Percentiles rank a stretch among this genome's conserved stretches.
Conservation (phyloP, 2,797 vertebrate genomes). For the Macroramphosus scolopax region DNA sequence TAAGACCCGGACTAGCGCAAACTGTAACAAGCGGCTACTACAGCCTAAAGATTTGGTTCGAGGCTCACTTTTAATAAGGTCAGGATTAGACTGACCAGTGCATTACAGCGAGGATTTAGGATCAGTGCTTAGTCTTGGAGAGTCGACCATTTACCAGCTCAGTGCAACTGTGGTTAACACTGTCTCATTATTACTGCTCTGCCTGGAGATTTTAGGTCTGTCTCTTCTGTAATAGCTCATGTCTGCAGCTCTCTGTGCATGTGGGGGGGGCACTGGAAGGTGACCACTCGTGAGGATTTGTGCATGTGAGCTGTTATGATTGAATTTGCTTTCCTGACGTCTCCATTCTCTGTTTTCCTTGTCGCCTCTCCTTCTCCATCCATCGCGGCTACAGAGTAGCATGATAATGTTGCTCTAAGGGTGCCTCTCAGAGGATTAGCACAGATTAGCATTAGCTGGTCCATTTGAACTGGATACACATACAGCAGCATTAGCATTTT, state of each 20-base stretch:
- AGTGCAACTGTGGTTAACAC: slow-evolving; percentile 52
- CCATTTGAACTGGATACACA: slow-evolving; percentile 68
- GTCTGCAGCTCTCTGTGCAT: slow-evolving; percentile 14
- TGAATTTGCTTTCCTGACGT: slow-evolving; percentile 40
- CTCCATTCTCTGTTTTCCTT: slow-evolving; percentile 34
- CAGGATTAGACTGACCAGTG: slow-evolving; percentile 52
- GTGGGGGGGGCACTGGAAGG: slow-evolving; percentile 11
- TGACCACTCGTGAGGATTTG: slow-evolving; percentile 42
- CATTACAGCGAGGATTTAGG: slow-evolving; percentile 53
- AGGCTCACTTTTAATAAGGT: slow-evolving; percentile 63
- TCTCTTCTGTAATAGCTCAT: slow-evolving; percentile 35
- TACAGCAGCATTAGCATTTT: slow-evolving; percentile 51
- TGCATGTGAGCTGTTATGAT: slow-evolving; percentile 32
- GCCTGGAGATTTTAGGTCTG: slow-evolving; percentile 33
- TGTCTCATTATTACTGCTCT: slow-evolving; percentile 40
- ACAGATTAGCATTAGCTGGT: slow-evolving; percentile 73
- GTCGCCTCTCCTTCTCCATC: slow-evolving; percentile 26
- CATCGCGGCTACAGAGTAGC: slow-evolving; percentile 40
- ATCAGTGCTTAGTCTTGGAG: slow-evolving; percentile 48
- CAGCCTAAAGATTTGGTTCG: slow-evolving; percentile 38
- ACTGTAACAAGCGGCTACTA: slow-evolving; percentile 10
- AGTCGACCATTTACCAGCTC: slow-evolving; percentile 52
- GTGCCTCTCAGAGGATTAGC: slow-evolving; percentile 66
- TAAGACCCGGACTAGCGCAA: slow-evolving; percentile 12
- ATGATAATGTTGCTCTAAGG: slow-evolving; percentile 57